These are phyloP conservation scores for Ips typographus DNA, from an alignment of 1,140 invertebrate genomes.

Conservation along the genomic window DNA sequence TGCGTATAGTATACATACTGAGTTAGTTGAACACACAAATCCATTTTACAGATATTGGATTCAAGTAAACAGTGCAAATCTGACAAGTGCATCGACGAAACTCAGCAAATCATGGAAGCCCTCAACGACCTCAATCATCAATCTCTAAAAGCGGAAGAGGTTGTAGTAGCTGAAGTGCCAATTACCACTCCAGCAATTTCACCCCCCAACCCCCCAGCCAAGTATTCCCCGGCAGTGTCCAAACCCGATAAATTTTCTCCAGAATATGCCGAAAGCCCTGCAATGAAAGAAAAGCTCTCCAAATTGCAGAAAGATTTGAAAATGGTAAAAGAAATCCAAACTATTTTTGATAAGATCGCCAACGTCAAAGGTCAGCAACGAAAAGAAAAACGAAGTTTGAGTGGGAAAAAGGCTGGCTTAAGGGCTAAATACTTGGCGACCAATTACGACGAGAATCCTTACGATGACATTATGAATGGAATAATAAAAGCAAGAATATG, in stretches of 20 bases:
- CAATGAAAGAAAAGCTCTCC: conserved; percentile 15
- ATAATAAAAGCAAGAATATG: conserved; percentile 29
- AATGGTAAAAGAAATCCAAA: conserved; percentile 38
- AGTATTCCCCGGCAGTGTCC: no score
- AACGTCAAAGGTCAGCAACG: conserved; percentile 2
- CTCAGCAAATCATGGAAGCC: conserved; percentile 15
- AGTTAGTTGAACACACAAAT: no score
- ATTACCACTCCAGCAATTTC: neutral
- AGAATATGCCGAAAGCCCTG: neutral
- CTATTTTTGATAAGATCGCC: conserved; percentile 25
- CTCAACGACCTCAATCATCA: conserved; percentile 14
- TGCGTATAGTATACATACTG: no score
- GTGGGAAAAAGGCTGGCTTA: neutral
- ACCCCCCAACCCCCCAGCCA: no score
- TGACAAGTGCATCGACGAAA: conserved; percentile 25
- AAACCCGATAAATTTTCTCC: neutral
- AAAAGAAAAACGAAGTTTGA: conserved; percentile 17
- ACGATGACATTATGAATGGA: conserved; percentile 21
- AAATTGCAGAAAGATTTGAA: conserved; percentile 35
- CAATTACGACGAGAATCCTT: conserved; percentile 17
- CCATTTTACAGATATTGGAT: no score
- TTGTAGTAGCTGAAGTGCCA: neutral
- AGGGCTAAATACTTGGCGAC: neutral
- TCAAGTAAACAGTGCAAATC: conserved; percentile 24
- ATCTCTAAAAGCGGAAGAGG: conserved; percentile 1